Percentiles rank a stretch among this genome's conserved stretches.
Conservation (phyloP, 30 jellyfish, hydroid and myxozoan species). For the Mastigias papua region DNA sequence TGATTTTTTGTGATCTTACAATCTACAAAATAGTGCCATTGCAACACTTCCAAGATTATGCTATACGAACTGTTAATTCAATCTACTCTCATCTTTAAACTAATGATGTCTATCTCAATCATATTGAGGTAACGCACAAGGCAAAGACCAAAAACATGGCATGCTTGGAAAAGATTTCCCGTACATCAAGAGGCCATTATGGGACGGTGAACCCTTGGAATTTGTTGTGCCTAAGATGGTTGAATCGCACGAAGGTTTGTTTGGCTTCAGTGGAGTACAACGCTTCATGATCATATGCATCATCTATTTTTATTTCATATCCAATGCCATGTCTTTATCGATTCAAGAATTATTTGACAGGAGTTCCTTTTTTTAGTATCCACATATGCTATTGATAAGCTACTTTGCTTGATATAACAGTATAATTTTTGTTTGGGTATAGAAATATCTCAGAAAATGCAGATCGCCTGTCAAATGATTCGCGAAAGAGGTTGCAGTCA, state of each 20-base stretch:
- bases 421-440: neutral
- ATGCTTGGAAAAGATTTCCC: slow-evolving; percentile 88
- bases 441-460: slow-evolving; percentile 35
- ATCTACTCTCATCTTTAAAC: neutral
- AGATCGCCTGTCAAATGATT: slow-evolving; percentile 41
- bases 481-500: slow-evolving; percentile 37
- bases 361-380: no score
- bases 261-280: no score
- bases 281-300: no score
- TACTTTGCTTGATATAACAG: neutral
- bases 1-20: no score
- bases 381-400: no score
- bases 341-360: no score
- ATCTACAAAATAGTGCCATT: no score
- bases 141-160: slow-evolving; percentile 97
- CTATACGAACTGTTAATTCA: no score
- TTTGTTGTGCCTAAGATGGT: slow-evolving; percentile 73
- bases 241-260: slow-evolving; percentile 31
- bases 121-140: slow-evolving; percentile 91
- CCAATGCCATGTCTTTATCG: no score
- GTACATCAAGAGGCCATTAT: slow-evolving; percentile 85
- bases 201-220: slow-evolving; percentile 83
- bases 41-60: neutral
- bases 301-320: no score
- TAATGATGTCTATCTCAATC: neutral